Base-by-base conservation (phyloP, 1,140 invertebrate genomes). In the Micrasema longulum region DNA sequence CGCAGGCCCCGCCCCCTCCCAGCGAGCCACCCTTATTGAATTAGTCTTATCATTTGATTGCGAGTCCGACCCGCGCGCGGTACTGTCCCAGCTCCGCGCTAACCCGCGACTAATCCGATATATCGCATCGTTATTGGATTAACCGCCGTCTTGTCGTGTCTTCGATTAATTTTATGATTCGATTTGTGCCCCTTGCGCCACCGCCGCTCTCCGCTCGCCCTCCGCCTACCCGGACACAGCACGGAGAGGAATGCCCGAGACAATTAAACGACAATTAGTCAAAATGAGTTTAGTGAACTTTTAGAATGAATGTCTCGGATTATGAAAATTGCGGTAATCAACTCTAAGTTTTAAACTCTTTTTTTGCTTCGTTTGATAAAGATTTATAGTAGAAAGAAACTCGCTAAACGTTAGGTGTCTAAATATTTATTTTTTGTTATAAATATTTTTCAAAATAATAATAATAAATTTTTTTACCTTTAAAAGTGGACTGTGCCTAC, bases 11-110 rank as follows among this genome's bases (percentile, higher is more conserved):
- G 82, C 82, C 83, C 80, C 80, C 80, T 78, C 82, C 81, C 82
- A 77, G 80, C 77, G 78, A 79, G 78, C 78, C 78, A 78, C 81
- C 83, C 82, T 84, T 84, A 85, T 85, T 84, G 82, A 85, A 84
- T 85, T 85, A 85, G 82, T 82, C 83, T 85, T 85, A 85, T 85
- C 83, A 85, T 85, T 85, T 82, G 84, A 85, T 85, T 85, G 84
- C 83, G 79, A 83, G 83, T 81, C 81, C 83, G 82, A 80, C 82
- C 77, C 81, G 80, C 77, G 83, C 80, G 78, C 81, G 83, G 83
- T 81, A 80, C 70, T 72, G 60, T 69, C 1, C 55, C 23, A 26
- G 12, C 80, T 82, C 78, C 77, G 77, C 23, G n/a, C 75, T 75
- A 78, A 80, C 75, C 77, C 78, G 77, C 77, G 76, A 77, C 79